These are phyloP conservation scores for Lepus americanus DNA, from an alignment of 2,113 vertebrate species.

Conservation along the genomic window DNA sequence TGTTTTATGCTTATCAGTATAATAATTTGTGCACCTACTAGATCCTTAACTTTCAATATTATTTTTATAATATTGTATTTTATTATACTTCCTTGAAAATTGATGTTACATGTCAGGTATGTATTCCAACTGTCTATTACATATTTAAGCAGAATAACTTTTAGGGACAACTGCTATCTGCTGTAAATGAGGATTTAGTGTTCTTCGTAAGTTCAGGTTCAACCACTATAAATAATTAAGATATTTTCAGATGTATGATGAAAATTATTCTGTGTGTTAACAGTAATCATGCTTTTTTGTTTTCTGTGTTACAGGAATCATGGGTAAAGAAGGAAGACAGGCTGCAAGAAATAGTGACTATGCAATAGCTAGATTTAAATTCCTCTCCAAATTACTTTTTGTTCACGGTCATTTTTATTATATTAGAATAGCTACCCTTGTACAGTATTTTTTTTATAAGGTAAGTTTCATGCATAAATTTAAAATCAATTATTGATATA, in stretches of 20 bases:
- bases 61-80: conserved; percentile 41
- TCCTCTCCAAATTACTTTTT: conserved; percentile 97
- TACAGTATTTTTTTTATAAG: conserved; percentile 99
- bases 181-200: not conserved
- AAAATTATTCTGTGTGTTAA: not conserved
- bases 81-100: conserved; percentile 60
- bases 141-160: conserved; percentile 41
- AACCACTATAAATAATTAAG: not conserved
- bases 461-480: conserved; percentile 85
- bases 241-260: not conserved
- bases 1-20: not conserved
- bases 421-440: conserved; percentile 98
- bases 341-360: conserved; percentile 99
- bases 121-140: conserved; percentile 1
- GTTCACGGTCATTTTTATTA: conserved; percentile 99
- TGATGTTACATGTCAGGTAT: not conserved
- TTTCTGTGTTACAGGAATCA: conserved; percentile 92
- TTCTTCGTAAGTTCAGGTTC: not conserved
- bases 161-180: not conserved
- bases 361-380: conserved; percentile 99
- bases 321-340: conserved; percentile 99
- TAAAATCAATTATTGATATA: conserved; percentile 37
- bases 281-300: conserved; percentile 66
- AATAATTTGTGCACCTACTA: not conserved
- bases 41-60: not conserved